Evolutionary conservation across 2,113 vertebrate species (phyloP).

Genomic region (Piprites chloris): DNA sequence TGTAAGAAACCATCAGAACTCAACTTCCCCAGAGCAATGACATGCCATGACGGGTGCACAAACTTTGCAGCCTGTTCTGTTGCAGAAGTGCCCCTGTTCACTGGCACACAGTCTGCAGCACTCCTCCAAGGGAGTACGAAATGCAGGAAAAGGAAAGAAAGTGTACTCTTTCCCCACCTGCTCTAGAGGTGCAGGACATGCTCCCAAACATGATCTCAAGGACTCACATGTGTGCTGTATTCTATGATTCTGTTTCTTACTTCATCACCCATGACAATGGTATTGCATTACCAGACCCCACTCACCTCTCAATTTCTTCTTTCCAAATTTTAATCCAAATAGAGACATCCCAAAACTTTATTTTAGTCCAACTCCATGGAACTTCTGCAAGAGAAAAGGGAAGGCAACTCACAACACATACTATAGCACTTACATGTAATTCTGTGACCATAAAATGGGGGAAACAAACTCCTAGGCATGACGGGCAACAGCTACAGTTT

Average conservation of each 20-base stretch:
- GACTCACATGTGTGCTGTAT: fast-evolving
- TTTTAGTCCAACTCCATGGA: conserved; percentile 71
- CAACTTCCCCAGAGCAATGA: background rate
- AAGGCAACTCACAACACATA: background rate
- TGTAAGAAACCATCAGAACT: background rate
- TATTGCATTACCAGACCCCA: background rate
- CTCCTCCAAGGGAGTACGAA: background rate
- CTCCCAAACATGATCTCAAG: background rate
- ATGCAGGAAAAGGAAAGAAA: background rate
- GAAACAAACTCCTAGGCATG: background rate
- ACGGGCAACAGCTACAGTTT: background rate
- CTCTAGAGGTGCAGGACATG: background rate
- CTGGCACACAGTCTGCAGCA: fast-evolving
- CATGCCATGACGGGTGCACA: background rate
- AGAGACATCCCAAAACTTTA: conserved; percentile 73
- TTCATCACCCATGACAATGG: background rate
- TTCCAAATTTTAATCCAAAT: conserved; percentile 66
- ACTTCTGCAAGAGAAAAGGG: conserved; percentile 65
- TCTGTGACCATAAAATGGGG: background rate
- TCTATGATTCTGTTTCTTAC: too few relatives aligned
- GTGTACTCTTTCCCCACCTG: background rate
- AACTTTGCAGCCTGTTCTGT: background rate
- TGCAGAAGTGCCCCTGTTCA: fast-evolving
- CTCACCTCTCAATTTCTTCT: conserved; percentile 74
- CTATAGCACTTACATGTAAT: background rate